Conservation (phyloP, 2,797 vertebrate genomes). For the Notamacropus eugenii region DNA sequence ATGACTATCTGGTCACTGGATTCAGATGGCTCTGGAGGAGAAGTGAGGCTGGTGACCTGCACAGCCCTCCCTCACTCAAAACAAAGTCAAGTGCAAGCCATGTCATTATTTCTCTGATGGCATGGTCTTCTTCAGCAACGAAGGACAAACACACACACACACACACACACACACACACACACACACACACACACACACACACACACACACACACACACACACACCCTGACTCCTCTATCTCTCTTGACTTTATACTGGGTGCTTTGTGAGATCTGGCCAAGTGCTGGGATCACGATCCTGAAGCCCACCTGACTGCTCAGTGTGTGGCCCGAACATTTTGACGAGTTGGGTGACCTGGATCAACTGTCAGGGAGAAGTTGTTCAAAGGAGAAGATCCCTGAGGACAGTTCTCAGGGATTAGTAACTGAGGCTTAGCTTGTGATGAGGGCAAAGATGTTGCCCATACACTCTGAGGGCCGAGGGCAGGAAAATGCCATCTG, state of each 20-base stretch:
- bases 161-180: too few species aligned
- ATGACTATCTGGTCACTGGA: too few species aligned
- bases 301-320: slow-evolving; percentile 95
- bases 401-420: too few species aligned
- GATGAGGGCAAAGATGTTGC: not conserved
- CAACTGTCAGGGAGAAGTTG: slow-evolving; percentile 94
- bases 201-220: too few species aligned
- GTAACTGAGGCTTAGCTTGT: not conserved
- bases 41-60: too few species aligned
- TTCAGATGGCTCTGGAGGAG: too few species aligned
- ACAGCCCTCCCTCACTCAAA: too few species aligned
- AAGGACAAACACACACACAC: too few species aligned
- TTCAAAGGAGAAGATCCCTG: slow-evolving; percentile 95
- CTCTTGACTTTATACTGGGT: slow-evolving; percentile 84
- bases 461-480: slow-evolving; percentile 67
- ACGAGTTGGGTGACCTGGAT: slow-evolving; percentile 91
- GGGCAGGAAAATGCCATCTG: slow-evolving; percentile 74
- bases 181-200: too few species aligned
- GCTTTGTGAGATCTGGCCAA: slow-evolving; percentile 94
- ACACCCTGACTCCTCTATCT: not conserved
- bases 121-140: too few species aligned
- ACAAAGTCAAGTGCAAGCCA: too few species aligned
- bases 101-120: too few species aligned
- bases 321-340: slow-evolving; percentile 94
- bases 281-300: slow-evolving; percentile 98